Conservation (phyloP, 2,113 vertebrate genomes). For the Takifugu bimaculatus region DNA sequence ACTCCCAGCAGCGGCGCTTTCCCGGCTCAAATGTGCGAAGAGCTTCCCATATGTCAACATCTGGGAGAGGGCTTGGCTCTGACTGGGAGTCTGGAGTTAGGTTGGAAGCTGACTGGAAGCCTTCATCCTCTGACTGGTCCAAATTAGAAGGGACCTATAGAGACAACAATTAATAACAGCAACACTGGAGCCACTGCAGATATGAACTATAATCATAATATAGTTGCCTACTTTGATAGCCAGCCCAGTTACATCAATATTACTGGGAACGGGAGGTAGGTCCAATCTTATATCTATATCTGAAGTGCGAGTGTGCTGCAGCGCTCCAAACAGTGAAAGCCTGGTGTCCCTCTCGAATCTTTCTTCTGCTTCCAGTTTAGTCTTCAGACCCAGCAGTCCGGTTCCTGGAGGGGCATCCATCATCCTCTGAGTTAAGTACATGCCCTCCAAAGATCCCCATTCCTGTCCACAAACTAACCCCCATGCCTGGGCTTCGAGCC, state of each 20-base stretch:
- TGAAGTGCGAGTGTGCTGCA: slow-evolving; percentile 85
- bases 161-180: neutral
- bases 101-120: slow-evolving; percentile 95
- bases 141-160: slow-evolving; percentile 85
- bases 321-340: slow-evolving; percentile 87
- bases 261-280: slow-evolving; percentile 88
- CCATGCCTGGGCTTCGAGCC: slow-evolving; percentile 81
- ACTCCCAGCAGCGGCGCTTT: slow-evolving; percentile 90
- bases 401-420: slow-evolving; percentile 88
- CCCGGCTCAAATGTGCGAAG: slow-evolving; percentile 83
- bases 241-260: slow-evolving; percentile 86
- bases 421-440: slow-evolving; percentile 76
- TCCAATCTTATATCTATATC: slow-evolving; percentile 92
- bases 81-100: slow-evolving; percentile 97
- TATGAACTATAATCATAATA: neutral
- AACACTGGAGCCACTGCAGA: neutral
- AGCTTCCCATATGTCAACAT: slow-evolving; percentile 90
- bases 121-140: slow-evolving; percentile 96
- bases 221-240: slow-evolving; percentile 81
- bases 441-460: slow-evolving; percentile 69
- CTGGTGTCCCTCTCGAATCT: slow-evolving; percentile 88
- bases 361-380: slow-evolving; percentile 70
- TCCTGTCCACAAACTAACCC: slow-evolving; percentile 81
- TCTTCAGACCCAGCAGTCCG: slow-evolving; percentile 78
- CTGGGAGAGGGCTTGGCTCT: slow-evolving; percentile 83